Evolutionary conservation across 2,797 vertebrate genomes (phyloP).

Genomic region (Phoxinus dragarum): DNA sequence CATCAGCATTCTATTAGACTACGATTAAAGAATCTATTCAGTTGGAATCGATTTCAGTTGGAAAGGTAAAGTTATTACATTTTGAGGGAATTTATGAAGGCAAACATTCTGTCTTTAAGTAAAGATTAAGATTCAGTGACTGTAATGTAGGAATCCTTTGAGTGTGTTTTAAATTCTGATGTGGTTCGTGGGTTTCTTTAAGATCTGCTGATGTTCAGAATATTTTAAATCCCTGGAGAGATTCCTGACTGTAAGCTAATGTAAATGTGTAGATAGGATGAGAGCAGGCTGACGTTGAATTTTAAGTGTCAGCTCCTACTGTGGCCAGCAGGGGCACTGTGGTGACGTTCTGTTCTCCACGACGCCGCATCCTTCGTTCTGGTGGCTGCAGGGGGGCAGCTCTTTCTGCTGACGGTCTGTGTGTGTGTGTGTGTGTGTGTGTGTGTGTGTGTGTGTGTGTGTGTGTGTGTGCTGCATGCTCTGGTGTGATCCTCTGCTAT

Average conservation of each 20-base stretch:
- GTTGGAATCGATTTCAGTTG: not conserved
- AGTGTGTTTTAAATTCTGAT: not conserved
- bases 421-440: conserved; percentile 47
- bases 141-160: conserved; percentile 1
- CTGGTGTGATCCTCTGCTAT: not conserved
- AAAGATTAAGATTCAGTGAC: not conserved
- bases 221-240: conserved; percentile 4
- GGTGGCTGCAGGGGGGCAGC: conserved; percentile 89
- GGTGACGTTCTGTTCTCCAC: conserved; percentile 85
- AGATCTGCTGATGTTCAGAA: conserved; percentile 14
- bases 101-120: not conserved
- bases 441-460: conserved; percentile 44
- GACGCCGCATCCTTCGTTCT: conserved; percentile 88
- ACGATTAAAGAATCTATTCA: not conserved
- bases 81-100: not conserved
- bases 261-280: not conserved
- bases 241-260: conserved; percentile 10
- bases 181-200: not conserved
- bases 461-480: conserved; percentile 35
- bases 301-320: conserved; percentile 54
- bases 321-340: conserved; percentile 84
- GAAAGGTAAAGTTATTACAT: not conserved
- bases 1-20: not conserved
- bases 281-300: not conserved
- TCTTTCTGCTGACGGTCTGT: conserved; percentile 86